Evolutionary conservation across 2,888 invertebrate genomes (phyloP), one percentile per base, ranked within the genome.

Genomic region (Mesochorus sp.): DNA sequence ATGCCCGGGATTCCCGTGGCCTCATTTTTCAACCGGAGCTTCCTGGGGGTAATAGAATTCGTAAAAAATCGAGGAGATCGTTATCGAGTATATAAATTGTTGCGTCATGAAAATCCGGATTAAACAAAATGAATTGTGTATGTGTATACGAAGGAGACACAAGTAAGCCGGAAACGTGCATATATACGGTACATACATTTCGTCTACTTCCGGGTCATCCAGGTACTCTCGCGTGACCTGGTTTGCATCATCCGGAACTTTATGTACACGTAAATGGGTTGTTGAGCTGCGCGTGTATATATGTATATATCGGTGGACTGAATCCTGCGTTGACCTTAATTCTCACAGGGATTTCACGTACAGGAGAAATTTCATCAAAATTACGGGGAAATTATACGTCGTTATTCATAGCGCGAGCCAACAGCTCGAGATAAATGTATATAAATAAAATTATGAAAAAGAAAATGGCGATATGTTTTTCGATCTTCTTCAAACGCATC

Each of bases 321-420:
- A 47, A 28, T 59, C 70, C 70, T n/a, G n/a, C 28, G 57, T 24
- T 70, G 59, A 70, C 70, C 70, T 59, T 21, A 49, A 59, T 70
- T 51, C 17, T 24, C 49, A 0, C 17, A 26, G 17, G 3, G 19
- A 59, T 24, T 31, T 31, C 24, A 17, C 47, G n/a, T n/a, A n/a
- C n/a, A n/a, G n/a, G n/a, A n/a, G n/a, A n/a, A n/a, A n/a, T n/a
- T n/a, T n/a, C n/a, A n/a, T n/a, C n/a, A n/a, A n/a, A n/a, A n/a
- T n/a, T n/a, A n/a, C n/a, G n/a, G n/a, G n/a, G n/a, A n/a, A n/a
- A n/a, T n/a, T n/a, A n/a, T n/a, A n/a, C n/a, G n/a, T n/a, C n/a
- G n/a, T n/a, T n/a, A n/a, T n/a, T n/a, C n/a, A n/a, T n/a, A n/a
- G n/a, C n/a, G n/a, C n/a, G n/a, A n/a, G n/a, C n/a, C n/a, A n/a